phyloP scores from a whole-genome alignment of 2,888 invertebrate genomes.

The Phorcus lineatus region DNA sequence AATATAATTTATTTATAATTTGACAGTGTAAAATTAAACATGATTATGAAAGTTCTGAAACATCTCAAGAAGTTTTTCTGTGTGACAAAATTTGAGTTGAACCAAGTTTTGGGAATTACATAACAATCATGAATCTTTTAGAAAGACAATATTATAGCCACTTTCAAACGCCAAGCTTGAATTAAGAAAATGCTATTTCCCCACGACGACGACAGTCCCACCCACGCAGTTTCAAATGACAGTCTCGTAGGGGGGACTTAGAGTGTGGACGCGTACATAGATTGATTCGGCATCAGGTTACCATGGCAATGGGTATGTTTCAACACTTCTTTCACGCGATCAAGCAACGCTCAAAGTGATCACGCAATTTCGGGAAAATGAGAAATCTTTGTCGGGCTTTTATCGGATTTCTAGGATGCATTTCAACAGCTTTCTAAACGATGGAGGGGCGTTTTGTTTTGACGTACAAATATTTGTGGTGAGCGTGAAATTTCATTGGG shows the following conservation, averaged over 20 bases:
- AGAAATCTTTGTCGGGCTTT: not conserved
- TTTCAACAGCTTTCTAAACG: slow-evolving; percentile 22
- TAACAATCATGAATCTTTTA: too few species aligned
- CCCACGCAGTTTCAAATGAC: not conserved
- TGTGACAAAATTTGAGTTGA: too few species aligned
- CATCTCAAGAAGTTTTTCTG: too few species aligned
- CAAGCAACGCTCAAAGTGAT: too few species aligned
- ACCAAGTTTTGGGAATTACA: too few species aligned
- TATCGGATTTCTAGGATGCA: not conserved
- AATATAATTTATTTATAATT: too few species aligned
- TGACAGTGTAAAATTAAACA: too few species aligned
- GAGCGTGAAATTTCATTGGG: not conserved
- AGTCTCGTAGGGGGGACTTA: not conserved
- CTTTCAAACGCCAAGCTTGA: too few species aligned
- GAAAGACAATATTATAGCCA: too few species aligned
- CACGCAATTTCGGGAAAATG: not conserved
- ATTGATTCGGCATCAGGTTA: not conserved
- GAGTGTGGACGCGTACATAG: not conserved
- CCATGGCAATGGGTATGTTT: not conserved
- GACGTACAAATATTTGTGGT: slow-evolving; percentile 20
- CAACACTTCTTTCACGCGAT: not conserved
- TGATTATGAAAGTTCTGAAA: too few species aligned
- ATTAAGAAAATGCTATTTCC: not conserved
- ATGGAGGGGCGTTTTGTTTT: slow-evolving; percentile 14
- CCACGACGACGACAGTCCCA: not conserved